phyloP scores from a whole-genome alignment of 2,888 invertebrate species.

The Phragmatobia fuliginosa region DNA sequence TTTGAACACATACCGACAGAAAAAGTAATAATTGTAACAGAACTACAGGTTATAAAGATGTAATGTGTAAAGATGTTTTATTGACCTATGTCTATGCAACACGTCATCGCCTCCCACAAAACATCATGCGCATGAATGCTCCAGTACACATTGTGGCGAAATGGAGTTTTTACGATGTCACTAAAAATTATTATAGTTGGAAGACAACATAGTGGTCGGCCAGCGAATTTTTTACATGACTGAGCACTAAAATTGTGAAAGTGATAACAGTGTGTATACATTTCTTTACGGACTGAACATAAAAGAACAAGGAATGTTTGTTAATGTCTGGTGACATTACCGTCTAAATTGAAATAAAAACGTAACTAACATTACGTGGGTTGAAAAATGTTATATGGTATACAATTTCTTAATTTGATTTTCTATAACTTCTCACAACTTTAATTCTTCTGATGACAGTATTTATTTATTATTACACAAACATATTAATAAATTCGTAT shows the following conservation, averaged over 20 bases:
- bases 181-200: constrained; percentile 53
- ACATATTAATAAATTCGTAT: too few species aligned
- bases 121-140: constrained; percentile 48
- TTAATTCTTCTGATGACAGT: background rate
- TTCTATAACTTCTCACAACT: background rate
- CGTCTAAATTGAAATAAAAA: too few species aligned
- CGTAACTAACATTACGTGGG: too few species aligned
- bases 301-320: background rate
- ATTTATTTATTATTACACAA: background rate
- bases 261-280: constrained; percentile 3
- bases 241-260: constrained; percentile 45
- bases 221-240: constrained; percentile 47
- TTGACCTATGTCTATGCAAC: constrained; percentile 7
- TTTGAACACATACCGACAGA: background rate
- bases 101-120: constrained; percentile 16
- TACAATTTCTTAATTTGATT: background rate
- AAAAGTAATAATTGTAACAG: background rate
- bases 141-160: constrained; percentile 45
- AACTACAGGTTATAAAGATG: background rate
- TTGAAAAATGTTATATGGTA: too few species aligned
- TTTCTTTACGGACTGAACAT: background rate
- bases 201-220: constrained; percentile 46
- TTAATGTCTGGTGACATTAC: background rate
- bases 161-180: constrained; percentile 53
- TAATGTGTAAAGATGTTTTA: background rate